These are phyloP conservation scores for Sebastes schlegelii DNA, from an alignment of 2,113 vertebrate species.

Conservation along the genomic window DNA sequence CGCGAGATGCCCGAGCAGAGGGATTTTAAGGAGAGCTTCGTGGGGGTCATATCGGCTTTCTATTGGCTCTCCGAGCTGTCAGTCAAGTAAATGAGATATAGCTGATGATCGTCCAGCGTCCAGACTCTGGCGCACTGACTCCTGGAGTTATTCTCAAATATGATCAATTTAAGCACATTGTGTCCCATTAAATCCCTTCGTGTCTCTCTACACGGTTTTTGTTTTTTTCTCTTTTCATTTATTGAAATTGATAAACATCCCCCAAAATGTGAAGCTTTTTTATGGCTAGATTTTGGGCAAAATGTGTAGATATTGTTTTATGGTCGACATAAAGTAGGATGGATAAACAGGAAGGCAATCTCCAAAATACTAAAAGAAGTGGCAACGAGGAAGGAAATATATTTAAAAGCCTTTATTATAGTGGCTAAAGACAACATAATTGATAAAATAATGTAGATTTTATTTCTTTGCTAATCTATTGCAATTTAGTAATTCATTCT, in stretches of 20 bases:
- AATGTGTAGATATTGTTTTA: not conserved
- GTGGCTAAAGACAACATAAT: too few species aligned
- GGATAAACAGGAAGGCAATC: too few species aligned
- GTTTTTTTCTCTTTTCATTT: not conserved
- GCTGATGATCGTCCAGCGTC: slow-evolving; percentile 28
- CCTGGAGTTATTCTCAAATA: slow-evolving; percentile 57
- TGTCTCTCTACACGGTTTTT: slow-evolving; percentile 24
- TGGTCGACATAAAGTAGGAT: not conserved
- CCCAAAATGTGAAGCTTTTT: not conserved
- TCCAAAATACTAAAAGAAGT: too few species aligned
- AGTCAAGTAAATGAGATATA: slow-evolving; percentile 81
- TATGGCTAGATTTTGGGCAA: not conserved
- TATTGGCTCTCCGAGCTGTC: slow-evolving; percentile 90
- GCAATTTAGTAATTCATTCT: not conserved
- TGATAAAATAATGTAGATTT: not conserved
- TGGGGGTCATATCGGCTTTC: slow-evolving; percentile 81
- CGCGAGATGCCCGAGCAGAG: slow-evolving; percentile 73
- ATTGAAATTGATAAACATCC: slow-evolving; percentile 35
- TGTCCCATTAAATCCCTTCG: slow-evolving; percentile 31
- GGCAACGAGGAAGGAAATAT: too few species aligned
- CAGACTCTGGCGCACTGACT: slow-evolving; percentile 27
- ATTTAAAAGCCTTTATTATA: too few species aligned
- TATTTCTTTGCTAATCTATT: not conserved
- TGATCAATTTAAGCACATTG: slow-evolving; percentile 62
- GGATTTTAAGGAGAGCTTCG: slow-evolving; percentile 91